Conservation (phyloP, 2,797 vertebrate genomes). For the Botia almorhae region DNA sequence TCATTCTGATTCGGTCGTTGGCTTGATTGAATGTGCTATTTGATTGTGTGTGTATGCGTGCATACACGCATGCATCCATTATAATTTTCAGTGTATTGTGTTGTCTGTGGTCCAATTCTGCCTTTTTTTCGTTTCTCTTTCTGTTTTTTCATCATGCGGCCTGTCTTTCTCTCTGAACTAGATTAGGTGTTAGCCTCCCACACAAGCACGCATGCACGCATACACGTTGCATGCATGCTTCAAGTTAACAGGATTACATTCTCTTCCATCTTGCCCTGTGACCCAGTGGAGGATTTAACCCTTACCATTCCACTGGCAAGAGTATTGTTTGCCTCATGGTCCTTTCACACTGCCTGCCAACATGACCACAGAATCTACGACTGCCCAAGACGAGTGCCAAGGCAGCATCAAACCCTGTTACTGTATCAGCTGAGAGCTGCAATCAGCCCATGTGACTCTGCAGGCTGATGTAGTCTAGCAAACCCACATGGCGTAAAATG, state of each 20-base stretch:
- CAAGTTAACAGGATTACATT: conserved; percentile 51
- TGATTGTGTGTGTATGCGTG: conserved; percentile 4
- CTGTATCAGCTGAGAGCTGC: not conserved
- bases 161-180: conserved; percentile 20
- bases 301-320: conserved; percentile 26
- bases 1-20: conserved; percentile 8
- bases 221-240: not conserved
- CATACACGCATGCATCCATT: conserved; percentile 15
- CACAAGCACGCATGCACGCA: not conserved
- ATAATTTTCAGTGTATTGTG: conserved; percentile 18
- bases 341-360: conserved; percentile 31
- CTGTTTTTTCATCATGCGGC: not conserved
- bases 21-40: conserved; percentile 29
- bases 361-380: conserved; percentile 30
- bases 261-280: conserved; percentile 48
- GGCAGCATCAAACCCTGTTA: not conserved
- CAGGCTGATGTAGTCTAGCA: not conserved
- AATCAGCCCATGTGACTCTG: not conserved
- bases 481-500: not conserved
- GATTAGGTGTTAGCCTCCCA: conserved; percentile 36
- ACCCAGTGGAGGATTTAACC: conserved; percentile 51
- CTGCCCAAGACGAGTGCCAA: conserved; percentile 25
- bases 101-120: not conserved
- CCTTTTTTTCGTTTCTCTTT: not conserved
- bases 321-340: conserved; percentile 14